A percentile compares a stretch with the other conserved stretches of the same genome.
These are phyloP conservation scores for Drosophila kurseongensis DNA, from an alignment of 1,140 invertebrate species.

Conservation along the genomic window DNA sequence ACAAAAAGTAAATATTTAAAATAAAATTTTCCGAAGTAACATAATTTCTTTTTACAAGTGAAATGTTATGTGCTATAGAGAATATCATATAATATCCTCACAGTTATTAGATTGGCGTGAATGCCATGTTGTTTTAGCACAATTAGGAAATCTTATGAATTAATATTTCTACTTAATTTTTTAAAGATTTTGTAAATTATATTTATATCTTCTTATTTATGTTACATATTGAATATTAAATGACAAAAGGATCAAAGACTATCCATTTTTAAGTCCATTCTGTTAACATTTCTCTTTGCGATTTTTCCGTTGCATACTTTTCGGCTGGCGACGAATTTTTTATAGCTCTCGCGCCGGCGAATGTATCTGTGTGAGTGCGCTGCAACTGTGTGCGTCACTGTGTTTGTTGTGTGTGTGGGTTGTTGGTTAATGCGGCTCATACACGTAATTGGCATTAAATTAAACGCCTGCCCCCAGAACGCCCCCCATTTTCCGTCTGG, in stretches of 20 bases:
- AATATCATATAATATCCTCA: too few species aligned
- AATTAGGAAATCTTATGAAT: too few species aligned
- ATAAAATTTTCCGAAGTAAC: too few species aligned
- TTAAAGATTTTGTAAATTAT: too few species aligned
- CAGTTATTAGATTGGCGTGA: too few species aligned
- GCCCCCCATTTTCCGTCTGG: slow-evolving; percentile 25
- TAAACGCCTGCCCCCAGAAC: slow-evolving; percentile 62
- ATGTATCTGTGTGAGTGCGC: slow-evolving; percentile 44
- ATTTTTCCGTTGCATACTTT: slow-evolving; percentile 62
- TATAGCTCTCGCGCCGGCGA: slow-evolving; percentile 44
- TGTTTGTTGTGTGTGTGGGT: slow-evolving; percentile 34
- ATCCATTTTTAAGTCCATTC: background rate
- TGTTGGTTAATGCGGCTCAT: slow-evolving; percentile 77
- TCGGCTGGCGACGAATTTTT: slow-evolving; percentile 40
- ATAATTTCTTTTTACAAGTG: too few species aligned
- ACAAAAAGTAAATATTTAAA: too few species aligned
- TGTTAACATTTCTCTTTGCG: background rate
- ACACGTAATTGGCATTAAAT: slow-evolving; percentile 83
- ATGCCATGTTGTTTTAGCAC: too few species aligned
- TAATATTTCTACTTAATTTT: too few species aligned
- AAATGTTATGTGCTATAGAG: too few species aligned
- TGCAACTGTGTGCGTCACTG: slow-evolving; percentile 31
- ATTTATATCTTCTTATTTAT: too few species aligned
- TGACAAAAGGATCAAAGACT: background rate
- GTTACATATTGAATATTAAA: too few species aligned